Evolutionary conservation across 1,140 invertebrate genomes (phyloP).

Genomic region (Lepidotrigona ventralis): DNA sequence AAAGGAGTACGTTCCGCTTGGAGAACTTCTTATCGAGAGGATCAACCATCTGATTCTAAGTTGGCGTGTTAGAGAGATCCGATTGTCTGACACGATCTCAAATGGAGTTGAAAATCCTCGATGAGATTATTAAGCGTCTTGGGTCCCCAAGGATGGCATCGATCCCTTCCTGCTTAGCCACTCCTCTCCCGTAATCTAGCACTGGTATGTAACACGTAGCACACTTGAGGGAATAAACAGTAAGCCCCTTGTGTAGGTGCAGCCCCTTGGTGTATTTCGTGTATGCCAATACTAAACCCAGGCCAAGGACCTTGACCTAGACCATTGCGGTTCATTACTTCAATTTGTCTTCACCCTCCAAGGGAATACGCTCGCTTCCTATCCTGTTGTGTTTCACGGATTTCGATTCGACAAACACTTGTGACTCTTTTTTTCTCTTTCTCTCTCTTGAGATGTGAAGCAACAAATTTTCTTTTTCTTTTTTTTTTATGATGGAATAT

Average conservation of each 20-base stretch:
- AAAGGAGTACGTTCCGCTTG: background rate
- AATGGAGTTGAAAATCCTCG: constrained; percentile 31
- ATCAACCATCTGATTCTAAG: too few relatives aligned
- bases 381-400: background rate
- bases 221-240: constrained; percentile 44
- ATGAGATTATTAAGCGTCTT: constrained; percentile 30
- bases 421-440: background rate
- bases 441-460: background rate
- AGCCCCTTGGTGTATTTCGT: constrained; percentile 41
- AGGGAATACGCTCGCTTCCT: background rate
- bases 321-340: constrained; percentile 43
- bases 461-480: background rate
- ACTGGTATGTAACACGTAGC: constrained; percentile 33
- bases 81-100: constrained; percentile 8
- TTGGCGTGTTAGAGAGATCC: too few relatives aligned
- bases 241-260: background rate
- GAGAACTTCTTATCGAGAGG: background rate
- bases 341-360: constrained; percentile 44
- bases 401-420: background rate
- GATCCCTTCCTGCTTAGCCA: constrained; percentile 24
- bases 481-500: too few relatives aligned
- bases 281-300: constrained; percentile 16
- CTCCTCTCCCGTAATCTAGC: constrained; percentile 16
- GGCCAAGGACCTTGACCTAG: constrained; percentile 50
- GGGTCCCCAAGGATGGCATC: constrained; percentile 40